These are phyloP conservation scores for Calonectris borealis DNA, from an alignment of 2,113 vertebrate genomes.

Conservation along the genomic window DNA sequence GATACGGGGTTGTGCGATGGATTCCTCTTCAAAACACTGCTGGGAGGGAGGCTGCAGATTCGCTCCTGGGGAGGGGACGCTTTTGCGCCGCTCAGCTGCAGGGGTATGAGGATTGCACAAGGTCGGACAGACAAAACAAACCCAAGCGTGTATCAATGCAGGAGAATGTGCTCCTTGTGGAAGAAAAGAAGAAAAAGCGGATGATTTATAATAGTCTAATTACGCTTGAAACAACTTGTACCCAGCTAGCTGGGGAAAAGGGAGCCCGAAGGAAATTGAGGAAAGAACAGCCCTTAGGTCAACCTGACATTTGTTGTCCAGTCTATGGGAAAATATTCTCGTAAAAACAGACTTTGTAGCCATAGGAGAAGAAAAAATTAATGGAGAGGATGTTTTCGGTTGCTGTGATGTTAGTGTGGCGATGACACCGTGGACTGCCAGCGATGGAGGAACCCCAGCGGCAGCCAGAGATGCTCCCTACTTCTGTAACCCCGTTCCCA, in stretches of 20 bases:
- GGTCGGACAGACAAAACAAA: background rate
- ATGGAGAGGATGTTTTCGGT: background rate
- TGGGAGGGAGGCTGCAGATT: background rate
- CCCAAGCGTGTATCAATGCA: background rate
- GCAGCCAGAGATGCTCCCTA: background rate
- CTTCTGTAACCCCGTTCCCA: background rate
- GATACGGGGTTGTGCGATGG: rapidly evolving
- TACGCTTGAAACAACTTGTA: slow-evolving; percentile 7
- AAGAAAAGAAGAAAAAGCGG: background rate
- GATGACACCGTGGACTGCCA: background rate
- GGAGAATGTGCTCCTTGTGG: background rate
- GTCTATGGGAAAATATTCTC: background rate
- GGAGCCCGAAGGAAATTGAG: background rate
- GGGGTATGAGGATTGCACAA: background rate
- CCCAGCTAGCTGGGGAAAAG: background rate
- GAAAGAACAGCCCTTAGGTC: slow-evolving; percentile 26
- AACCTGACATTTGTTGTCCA: slow-evolving; percentile 46
- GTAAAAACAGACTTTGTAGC: background rate
- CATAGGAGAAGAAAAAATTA: background rate
- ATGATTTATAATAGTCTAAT: background rate
- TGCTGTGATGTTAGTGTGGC: background rate
- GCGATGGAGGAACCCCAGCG: background rate
- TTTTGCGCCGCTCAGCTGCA: background rate
- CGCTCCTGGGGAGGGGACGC: background rate
- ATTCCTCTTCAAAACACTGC: background rate